These are phyloP conservation scores for Stenolophus ochropezus DNA, from an alignment of 2,888 invertebrate genomes.

Conservation along the genomic window DNA sequence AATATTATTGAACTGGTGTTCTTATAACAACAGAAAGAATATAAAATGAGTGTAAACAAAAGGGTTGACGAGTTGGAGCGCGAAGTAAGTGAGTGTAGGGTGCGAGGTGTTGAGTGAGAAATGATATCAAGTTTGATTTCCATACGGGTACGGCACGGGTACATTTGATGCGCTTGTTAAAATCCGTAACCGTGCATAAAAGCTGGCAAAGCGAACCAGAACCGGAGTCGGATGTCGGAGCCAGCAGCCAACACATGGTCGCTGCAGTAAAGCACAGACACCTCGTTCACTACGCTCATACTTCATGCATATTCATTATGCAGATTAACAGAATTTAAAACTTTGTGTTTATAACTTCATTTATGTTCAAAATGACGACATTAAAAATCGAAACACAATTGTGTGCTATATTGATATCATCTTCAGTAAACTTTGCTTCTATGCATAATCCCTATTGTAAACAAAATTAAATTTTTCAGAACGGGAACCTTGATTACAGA, in stretches of 20 bases:
- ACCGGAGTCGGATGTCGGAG: not conserved
- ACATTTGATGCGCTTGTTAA: slow-evolving; percentile 41
- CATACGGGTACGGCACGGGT: not conserved
- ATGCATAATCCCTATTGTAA: slow-evolving; percentile 1
- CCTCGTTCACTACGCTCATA: slow-evolving; percentile 41
- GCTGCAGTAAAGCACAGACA: slow-evolving; percentile 15
- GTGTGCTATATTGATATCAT: slow-evolving; percentile 35
- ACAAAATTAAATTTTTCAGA: slow-evolving; percentile 16
- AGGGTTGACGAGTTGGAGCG: not conserved
- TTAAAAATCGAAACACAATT: slow-evolving; percentile 54
- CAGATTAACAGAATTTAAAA: slow-evolving; percentile 67
- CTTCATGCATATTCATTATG: slow-evolving; percentile 70
- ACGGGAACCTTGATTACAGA: not conserved
- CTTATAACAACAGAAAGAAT: too few relatives aligned
- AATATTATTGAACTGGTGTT: too few relatives aligned
- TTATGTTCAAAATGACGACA: slow-evolving; percentile 54
- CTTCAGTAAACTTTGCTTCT: slow-evolving; percentile 32
- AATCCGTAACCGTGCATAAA: slow-evolving; percentile 46
- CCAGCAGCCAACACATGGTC: slow-evolving; percentile 5
- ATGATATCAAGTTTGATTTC: slow-evolving; percentile 35
- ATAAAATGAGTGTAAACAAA: not conserved
- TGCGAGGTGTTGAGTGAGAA: slow-evolving; percentile 6
- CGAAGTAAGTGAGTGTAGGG: not conserved
- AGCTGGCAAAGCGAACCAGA: slow-evolving; percentile 8
- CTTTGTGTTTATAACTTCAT: slow-evolving; percentile 63